Conservation (phyloP, 2,888 invertebrate species). For the Pollenia angustigena region DNA sequence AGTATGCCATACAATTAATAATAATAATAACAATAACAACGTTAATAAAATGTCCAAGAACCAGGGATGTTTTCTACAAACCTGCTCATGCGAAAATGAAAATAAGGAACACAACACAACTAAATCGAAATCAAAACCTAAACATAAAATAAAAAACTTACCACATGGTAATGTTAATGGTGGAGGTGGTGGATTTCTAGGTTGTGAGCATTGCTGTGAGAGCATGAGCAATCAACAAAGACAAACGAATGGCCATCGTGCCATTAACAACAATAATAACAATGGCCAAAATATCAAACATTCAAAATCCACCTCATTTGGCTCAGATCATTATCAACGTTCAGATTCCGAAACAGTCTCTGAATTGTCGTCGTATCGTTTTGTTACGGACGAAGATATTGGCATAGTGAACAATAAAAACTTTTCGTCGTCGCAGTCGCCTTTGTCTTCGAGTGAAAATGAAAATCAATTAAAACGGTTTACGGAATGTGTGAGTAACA, state of each 20-base stretch:
- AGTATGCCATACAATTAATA: slow-evolving; percentile 45
- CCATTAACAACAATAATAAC: slow-evolving; percentile 8
- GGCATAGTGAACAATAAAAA: slow-evolving; percentile 75
- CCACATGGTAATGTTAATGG: slow-evolving; percentile 34
- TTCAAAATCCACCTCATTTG: slow-evolving; percentile 59
- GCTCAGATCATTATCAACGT: slow-evolving; percentile 78
- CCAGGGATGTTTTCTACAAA: slow-evolving; percentile 62
- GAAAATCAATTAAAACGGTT: slow-evolving; percentile 49
- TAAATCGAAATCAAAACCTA: slow-evolving; percentile 6
- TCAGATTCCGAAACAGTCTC: slow-evolving; percentile 81
- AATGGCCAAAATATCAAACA: slow-evolving; percentile 41
- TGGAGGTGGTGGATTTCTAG: slow-evolving; percentile 73
- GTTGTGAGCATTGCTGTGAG: slow-evolving; percentile 81
- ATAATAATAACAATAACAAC: slow-evolving; percentile 35
- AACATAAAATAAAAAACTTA: slow-evolving; percentile 68
- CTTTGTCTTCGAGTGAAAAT: slow-evolving; percentile 69
- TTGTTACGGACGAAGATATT: slow-evolving; percentile 81
- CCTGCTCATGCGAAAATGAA: slow-evolving; percentile 62
- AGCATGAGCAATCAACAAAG: slow-evolving; percentile 51
- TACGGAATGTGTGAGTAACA: slow-evolving; percentile 61
- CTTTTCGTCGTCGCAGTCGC: slow-evolving; percentile 65
- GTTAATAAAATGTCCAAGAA: slow-evolving; percentile 49
- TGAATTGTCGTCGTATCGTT: slow-evolving; percentile 82
- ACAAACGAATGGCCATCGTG: slow-evolving; percentile 44
- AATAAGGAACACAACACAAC: slow-evolving; percentile 41